Evolutionary conservation across 2,113 vertebrate species (phyloP), one percentile per base, ranked within the genome.

Genomic region (Oceanites oceanicus): DNA sequence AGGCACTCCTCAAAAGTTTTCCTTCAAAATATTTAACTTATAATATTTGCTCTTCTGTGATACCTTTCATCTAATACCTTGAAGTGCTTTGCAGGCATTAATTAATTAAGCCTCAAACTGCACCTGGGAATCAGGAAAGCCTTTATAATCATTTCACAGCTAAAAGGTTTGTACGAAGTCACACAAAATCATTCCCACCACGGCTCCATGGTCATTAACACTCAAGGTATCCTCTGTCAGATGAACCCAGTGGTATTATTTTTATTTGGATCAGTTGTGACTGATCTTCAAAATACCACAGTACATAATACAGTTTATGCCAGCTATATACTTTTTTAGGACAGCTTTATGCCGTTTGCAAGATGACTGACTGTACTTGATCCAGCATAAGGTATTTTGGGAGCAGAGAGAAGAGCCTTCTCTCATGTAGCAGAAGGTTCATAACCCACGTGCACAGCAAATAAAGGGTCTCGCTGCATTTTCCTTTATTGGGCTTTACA

Each of bases 121-220:
- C 45, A 13, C 45, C 32, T 32, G 72, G 85, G 80, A 84, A 70
- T 65, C 53, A 32, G 55, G 76, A 50, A 80, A 66, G 20, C 44
- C 40, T 77, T 71, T 47, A 8, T 8, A 29, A 25, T 16, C 36
- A 26, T 38, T 27, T 38, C 47, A 22, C 75, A 36, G n/a, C 25
- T 45, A 20, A 67, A 61, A 6, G 50, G 47, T 78, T 55, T 71
- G 47, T 13, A 44, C 34, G 50, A 25, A 40, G 50, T 56, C 93
- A 44, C 50, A 66, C 7, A 5, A 38, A 70, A 30, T 27, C 53
- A 12, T 14, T 40, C 61, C 25, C 7, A 0, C 15, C 63, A 4
- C 0, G 1, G 65, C 47, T 67, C 49, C 9, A 0, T 14, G 55
- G 66, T 10, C n/a, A 5, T 15, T n/a, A 36, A 8, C 50, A 4